A percentile compares a stretch with the other conserved stretches of the same genome.
Evolutionary conservation across 2,113 vertebrate species (phyloP).

Genomic region (Danio rerio): DNA sequence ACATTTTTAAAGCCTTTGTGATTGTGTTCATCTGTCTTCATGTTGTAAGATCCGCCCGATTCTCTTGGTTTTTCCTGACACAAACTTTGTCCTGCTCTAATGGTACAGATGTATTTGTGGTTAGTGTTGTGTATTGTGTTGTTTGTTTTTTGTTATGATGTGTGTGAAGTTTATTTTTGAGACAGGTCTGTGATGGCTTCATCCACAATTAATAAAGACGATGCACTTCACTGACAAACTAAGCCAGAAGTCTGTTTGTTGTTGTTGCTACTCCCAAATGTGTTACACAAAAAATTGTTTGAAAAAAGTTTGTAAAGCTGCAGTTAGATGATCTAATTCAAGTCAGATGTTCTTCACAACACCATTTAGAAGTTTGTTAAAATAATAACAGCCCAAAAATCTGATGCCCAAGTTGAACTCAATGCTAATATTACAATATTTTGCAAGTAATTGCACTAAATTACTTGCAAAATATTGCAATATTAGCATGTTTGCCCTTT

Average conservation of each 20-base stretch:
- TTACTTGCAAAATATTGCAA: too few species aligned
- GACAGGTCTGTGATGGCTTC: conserved; percentile 53
- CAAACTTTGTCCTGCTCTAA: neutral
- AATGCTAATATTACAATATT: too few species aligned
- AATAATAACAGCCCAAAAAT: neutral
- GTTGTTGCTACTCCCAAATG: too few species aligned
- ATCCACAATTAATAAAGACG: conserved; percentile 58
- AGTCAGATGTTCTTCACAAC: neutral
- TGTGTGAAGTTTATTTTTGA: conserved; percentile 47
- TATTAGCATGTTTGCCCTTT: too few species aligned
- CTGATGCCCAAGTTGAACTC: neutral
- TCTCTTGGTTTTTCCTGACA: conserved; percentile 34
- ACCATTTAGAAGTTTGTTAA: neutral
- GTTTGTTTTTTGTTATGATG: conserved; percentile 20
- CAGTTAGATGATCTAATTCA: neutral
- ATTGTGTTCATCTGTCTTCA: conserved; percentile 55
- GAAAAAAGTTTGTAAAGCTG: neutral
- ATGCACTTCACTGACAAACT: conserved; percentile 54
- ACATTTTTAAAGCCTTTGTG: conserved; percentile 55
- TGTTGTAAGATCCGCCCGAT: conserved; percentile 43
- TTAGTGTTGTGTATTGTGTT: neutral
- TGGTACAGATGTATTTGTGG: neutral
- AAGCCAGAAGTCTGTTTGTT: too few species aligned
- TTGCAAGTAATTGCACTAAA: too few species aligned
- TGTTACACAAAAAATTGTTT: conserved; percentile 6